Percentiles rank a stretch among this genome's conserved stretches.
These are phyloP conservation scores for Diplazon laetatorius DNA, from an alignment of 2,888 invertebrate genomes.

Conservation along the genomic window DNA sequence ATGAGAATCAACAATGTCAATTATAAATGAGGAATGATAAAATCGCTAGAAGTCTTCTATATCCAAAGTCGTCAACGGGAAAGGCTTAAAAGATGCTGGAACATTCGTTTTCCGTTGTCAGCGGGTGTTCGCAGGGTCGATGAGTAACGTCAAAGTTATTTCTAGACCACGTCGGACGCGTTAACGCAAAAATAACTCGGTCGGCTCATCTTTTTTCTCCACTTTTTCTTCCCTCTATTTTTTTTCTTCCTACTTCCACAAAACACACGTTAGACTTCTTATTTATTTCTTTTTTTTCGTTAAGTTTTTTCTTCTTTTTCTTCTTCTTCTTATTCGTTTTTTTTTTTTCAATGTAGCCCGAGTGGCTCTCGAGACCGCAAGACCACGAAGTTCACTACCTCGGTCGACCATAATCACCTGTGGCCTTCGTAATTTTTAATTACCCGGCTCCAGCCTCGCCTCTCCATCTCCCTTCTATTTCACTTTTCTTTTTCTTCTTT, in stretches of 20 bases:
- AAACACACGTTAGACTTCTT: conserved; percentile 17
- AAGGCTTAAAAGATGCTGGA: not conserved
- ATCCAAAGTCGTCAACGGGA: too few relatives aligned
- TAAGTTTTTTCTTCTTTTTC: conserved; percentile 29
- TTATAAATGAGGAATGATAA: too few relatives aligned
- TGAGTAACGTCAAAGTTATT: conserved; percentile 9
- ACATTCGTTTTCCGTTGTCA: not conserved
- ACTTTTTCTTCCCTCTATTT: not conserved
- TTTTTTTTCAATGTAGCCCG: conserved; percentile 46
- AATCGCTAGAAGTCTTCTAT: too few relatives aligned
- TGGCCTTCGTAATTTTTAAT: conserved; percentile 71
- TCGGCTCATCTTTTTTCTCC: not conserved
- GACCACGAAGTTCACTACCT: conserved; percentile 47
- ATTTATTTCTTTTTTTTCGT: conserved; percentile 25
- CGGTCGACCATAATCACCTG: conserved; percentile 64
- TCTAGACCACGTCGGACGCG: conserved; percentile 5
- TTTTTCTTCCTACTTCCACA: not conserved
- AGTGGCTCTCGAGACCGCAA: conserved; percentile 42
- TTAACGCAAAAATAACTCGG: conserved; percentile 2
- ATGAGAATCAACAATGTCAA: too few relatives aligned
- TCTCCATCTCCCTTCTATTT: conserved; percentile 18
- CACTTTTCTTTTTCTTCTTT: conserved; percentile 11
- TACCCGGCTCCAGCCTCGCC: conserved; percentile 56
- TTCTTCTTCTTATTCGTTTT: conserved; percentile 8
- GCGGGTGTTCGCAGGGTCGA: conserved; percentile 1